Conservation (phyloP, 2,113 vertebrate genomes). For the Benitochromis conjunctus region DNA sequence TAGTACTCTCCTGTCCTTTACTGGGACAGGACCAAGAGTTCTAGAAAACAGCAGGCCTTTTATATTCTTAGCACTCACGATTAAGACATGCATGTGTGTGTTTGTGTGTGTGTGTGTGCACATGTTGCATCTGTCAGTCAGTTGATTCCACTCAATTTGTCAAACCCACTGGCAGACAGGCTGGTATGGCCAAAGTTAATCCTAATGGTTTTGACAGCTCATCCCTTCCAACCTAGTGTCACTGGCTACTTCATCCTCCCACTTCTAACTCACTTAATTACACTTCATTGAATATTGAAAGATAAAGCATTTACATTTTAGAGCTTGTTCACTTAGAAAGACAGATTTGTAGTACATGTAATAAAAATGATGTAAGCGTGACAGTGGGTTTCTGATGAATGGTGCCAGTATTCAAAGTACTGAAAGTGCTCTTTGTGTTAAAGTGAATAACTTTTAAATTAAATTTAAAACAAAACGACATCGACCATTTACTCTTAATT, state of each 20-base stretch:
- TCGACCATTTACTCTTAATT: neutral
- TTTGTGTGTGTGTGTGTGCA: neutral
- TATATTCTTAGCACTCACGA: neutral
- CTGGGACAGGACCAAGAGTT: neutral
- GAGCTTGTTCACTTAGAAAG: neutral
- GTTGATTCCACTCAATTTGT: conserved; percentile 78
- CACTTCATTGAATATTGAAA: neutral
- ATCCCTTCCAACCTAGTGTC: conserved; percentile 66
- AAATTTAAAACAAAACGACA: neutral
- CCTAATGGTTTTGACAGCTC: conserved; percentile 71
- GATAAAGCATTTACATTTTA: neutral
- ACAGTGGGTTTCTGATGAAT: neutral
- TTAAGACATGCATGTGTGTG: conserved; percentile 5
- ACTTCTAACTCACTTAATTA: neutral
- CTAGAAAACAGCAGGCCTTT: neutral
- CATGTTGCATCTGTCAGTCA: conserved; percentile 70
- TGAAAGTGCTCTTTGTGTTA: neutral
- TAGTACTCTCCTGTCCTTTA: neutral
- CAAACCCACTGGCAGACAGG: conserved; percentile 6
- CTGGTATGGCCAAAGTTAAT: conserved; percentile 46
- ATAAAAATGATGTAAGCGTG: neutral
- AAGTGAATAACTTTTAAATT: neutral
- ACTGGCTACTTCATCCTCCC: neutral
- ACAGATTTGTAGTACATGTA: neutral
- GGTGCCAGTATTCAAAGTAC: neutral